These are phyloP conservation scores for Dendroctonus valens DNA, from an alignment of 1,140 invertebrate genomes.

Conservation along the genomic window DNA sequence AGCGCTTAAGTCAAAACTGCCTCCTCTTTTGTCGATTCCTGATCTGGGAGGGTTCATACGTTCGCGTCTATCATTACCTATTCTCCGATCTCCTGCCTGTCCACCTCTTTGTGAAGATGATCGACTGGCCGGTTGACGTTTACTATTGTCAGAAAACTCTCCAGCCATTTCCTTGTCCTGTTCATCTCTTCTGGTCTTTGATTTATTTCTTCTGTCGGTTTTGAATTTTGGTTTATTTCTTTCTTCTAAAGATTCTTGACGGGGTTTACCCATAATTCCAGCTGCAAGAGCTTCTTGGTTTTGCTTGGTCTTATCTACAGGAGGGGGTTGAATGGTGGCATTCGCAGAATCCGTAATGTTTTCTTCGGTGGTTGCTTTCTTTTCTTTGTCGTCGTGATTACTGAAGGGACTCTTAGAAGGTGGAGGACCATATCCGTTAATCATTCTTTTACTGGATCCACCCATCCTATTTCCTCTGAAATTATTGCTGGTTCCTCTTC, in stretches of 20 bases:
- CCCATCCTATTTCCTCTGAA: conserved; percentile 55
- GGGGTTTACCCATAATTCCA: conserved; percentile 56
- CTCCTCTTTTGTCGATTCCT: conserved; percentile 13
- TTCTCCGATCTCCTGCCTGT: conserved; percentile 2
- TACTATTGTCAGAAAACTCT: conserved; percentile 33
- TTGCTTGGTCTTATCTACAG: conserved; percentile 63
- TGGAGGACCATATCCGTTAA: conserved; percentile 72
- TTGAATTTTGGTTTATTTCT: conserved; percentile 34
- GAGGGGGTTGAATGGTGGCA: not conserved
- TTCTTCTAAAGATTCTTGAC: conserved; percentile 27
- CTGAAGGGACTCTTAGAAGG: conserved; percentile 74
- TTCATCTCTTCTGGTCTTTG: conserved; percentile 27
- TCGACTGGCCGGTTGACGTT: conserved; percentile 10
- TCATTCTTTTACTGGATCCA: conserved; percentile 59
- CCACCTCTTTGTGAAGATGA: conserved; percentile 22
- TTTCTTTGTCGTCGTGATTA: conserved; percentile 48
- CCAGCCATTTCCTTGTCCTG: conserved; percentile 23
- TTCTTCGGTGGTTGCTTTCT: conserved; percentile 28
- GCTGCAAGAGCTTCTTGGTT: conserved; percentile 67
- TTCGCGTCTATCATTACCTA: conserved; percentile 11
- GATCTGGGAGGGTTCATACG: conserved; percentile 20
- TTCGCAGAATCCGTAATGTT: conserved; percentile 43
- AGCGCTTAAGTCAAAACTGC: conserved; percentile 14
- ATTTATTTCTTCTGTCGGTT: conserved; percentile 28
- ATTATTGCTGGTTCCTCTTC: conserved; percentile 66